Base-by-base conservation (phyloP, 2,888 invertebrate genomes). In the Noctua janthe region DNA sequence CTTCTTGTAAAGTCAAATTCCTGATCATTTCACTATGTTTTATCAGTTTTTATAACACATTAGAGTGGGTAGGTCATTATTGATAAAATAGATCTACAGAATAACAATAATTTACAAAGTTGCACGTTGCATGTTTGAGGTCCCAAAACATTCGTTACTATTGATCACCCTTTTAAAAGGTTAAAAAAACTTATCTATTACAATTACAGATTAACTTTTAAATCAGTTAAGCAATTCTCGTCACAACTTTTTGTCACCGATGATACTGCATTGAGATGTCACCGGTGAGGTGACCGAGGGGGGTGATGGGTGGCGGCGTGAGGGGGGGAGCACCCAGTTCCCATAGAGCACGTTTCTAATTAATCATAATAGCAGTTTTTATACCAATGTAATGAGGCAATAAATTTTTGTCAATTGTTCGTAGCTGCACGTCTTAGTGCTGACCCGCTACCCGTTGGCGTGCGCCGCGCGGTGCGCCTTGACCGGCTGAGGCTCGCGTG, bases 401-500 rank as follows among this genome's bases (percentile, higher is more conserved):
- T 84, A 81, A 81, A 81, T 87, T 81, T 85, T 84, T 88, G 89
- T 90, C 89, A 86, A 88, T 85, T 76, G 79, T 81, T 77, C 71
- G 71, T 59, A 47, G 70, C 66, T 71, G 74, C 74, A 79, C 71
- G 76, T 75, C 74, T 49, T 49, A 51, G 82, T 80, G 75, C 43
- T 74, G 74, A 85, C 83, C 47, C n/a, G 69, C 69, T 69, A n/a
- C 47, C 43, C 23, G 69, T 74, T 81, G 51, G 74, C 78, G 74
- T 77, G 74, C 87, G 72, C 17, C 56, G 69, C 29, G 67, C 39
- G 23, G 80, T 51, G 83, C 79, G 81, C 87, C 86, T 87, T 88
- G 88, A 87, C 87, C 89, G 83, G 86, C 81, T 17, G 29, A 13
- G 81, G 35, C 66, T 90, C 86, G 89, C 90, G 90, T 90, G 89